Conservation (phyloP, 2,888 invertebrate species). For the Xylophagus ater region DNA sequence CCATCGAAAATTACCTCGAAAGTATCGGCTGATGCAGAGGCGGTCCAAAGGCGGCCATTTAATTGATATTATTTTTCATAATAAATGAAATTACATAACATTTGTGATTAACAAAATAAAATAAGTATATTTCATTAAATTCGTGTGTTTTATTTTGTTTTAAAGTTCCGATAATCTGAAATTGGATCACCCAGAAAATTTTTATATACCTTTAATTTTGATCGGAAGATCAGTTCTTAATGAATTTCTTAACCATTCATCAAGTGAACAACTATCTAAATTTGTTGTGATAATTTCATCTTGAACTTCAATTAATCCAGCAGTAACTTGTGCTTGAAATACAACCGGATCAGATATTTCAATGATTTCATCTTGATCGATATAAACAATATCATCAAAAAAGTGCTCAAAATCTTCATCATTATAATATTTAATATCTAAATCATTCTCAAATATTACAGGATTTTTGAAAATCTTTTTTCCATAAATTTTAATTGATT, state of each 20-base stretch:
- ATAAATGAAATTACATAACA: no score
- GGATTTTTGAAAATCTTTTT: constrained; percentile 30
- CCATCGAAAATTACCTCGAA: no score
- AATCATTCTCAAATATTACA: constrained; percentile 29
- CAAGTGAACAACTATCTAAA: constrained; percentile 35
- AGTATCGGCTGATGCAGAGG: no score
- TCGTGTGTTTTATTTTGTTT: no score
- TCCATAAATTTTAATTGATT: constrained; percentile 22
- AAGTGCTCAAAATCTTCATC: constrained; percentile 31
- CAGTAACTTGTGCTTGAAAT: constrained; percentile 31
- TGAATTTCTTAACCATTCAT: constrained; percentile 37
- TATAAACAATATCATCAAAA: constrained; percentile 35
- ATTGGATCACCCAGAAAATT: no score
- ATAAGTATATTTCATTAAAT: no score
- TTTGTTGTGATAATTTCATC: constrained; percentile 28
- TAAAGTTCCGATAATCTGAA: no score
- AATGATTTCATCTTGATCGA: constrained; percentile 27
- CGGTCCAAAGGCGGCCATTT: no score
- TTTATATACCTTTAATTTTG: constrained; percentile 24
- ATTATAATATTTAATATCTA: constrained; percentile 30
- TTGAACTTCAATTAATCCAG: constrained; percentile 23
- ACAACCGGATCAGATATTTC: constrained; percentile 30
- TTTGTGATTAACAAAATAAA: no score
- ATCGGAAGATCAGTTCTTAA: constrained; percentile 37
- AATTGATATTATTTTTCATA: no score